A percentile compares a stretch with the other conserved stretches of the same genome.
Conservation (phyloP, 2,888 invertebrate species). For the Germaria angustata region DNA sequence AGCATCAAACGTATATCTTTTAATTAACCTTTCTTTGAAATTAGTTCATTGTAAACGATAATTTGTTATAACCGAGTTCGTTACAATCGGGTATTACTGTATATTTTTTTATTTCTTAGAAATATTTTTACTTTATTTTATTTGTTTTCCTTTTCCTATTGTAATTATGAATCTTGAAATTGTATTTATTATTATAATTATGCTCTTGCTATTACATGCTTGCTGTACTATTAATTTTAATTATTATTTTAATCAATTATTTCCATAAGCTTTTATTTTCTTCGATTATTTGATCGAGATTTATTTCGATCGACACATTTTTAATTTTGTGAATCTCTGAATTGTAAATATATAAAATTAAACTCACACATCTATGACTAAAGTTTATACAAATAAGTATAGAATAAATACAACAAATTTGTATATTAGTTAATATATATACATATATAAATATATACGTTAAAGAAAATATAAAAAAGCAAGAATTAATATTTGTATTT, state of each 20-base stretch:
- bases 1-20: too few species aligned
- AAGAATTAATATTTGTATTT: conserved; percentile 66
- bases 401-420: conserved; percentile 45
- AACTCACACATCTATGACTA: conserved; percentile 29
- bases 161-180: background rate
- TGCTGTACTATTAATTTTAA: background rate
- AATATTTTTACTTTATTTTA: background rate
- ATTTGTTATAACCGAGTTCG: too few species aligned
- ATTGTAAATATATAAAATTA: background rate
- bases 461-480: conserved; percentile 60
- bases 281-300: too few species aligned
- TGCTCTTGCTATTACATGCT: background rate
- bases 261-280: background rate
- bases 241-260: background rate
- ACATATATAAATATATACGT: conserved; percentile 11
- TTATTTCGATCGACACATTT: background rate
- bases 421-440: conserved; percentile 57
- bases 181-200: background rate
- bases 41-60: too few species aligned
- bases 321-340: background rate
- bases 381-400: conserved; percentile 29
- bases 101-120: background rate
- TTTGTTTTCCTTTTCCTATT: background rate
- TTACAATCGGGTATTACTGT: too few species aligned
- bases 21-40: too few species aligned